phyloP scores from a whole-genome alignment of 2,888 invertebrate species.

The Cerastis rubricosa region DNA sequence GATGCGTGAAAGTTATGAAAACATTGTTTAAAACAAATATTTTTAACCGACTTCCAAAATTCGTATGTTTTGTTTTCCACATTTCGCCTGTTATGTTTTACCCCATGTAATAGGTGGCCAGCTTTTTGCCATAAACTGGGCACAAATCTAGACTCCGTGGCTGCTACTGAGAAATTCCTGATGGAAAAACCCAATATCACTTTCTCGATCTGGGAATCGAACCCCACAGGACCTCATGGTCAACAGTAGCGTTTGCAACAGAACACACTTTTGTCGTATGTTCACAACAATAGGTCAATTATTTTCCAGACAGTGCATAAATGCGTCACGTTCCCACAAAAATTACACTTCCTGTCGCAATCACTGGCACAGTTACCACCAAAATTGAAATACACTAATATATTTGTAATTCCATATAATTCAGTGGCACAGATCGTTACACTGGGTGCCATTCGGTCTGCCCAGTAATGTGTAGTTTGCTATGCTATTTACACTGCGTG shows the following conservation, averaged over 20 bases:
- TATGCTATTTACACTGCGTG: constrained; percentile 50
- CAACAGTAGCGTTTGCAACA: background rate
- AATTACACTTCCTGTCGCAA: constrained; percentile 43
- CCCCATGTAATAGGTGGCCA: too few species aligned
- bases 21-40: background rate
- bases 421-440: constrained; percentile 56
- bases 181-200: too few species aligned
- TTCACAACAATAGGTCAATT: constrained; percentile 37
- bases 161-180: too few species aligned
- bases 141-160: too few species aligned
- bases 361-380: constrained; percentile 48
- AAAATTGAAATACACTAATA: constrained; percentile 53
- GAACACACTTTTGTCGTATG: background rate
- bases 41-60: background rate
- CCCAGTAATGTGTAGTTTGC: constrained; percentile 34
- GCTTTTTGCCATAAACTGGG: too few species aligned
- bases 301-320: constrained; percentile 45
- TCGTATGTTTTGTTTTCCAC: too few species aligned
- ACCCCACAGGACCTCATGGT: too few species aligned
- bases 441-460: constrained; percentile 58
- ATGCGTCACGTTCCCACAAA: constrained; percentile 26
- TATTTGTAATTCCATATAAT: constrained; percentile 63
- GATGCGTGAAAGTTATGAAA: background rate
- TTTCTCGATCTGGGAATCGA: too few species aligned
- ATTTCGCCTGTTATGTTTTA: too few species aligned